Evolutionary conservation across 2,888 invertebrate genomes (phyloP), one percentile per base, ranked within the genome.

Genomic region (Resseliella maxima): DNA sequence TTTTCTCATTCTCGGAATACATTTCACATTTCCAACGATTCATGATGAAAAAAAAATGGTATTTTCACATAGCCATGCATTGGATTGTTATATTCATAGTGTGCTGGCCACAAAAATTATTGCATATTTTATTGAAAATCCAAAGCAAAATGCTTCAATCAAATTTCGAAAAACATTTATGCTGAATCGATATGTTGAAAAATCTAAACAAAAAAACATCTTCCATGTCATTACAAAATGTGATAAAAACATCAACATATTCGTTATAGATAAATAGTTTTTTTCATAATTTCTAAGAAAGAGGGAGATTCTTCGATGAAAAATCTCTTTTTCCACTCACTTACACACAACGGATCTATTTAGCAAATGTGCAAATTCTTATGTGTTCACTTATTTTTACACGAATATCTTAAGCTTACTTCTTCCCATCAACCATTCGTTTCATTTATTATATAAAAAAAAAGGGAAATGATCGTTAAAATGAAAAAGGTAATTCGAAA

Each of bases 301-400:
- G n/a, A n/a, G n/a, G n/a, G n/a, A n/a, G n/a, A n/a, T 50, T 50
- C 18, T 50, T 24, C 27, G 35, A 36, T 6, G 27, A 31, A 81
- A 81, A 81, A 36, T 36, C 18, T 81, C 18, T 50, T 83, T 83
- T 83, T 83, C 36, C 83, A 41, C 83, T 38, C 18, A n/a, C 31
- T 31, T 72, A 15, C 72, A 15, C 72, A 12, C 15, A 31, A 59
- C 59, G 31, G 15, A 1, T 72, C 12, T 35, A 12, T 72, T 72
- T 72, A 31, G 27, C 12, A 72, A 72, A 72, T 72, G 72, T 31
- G 31, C 59, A 15, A 72, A 35, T 15, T 0, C 15, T 35, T 50
- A 50, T 24, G n/a, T 81, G 35, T 81, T 81, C 15, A 24, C 64
- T 64, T 18, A 24, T 64, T 27, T 64, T 64, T 27, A 59, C 59